These are phyloP conservation scores for Orchesellides sinensis DNA, from an alignment of 2,888 invertebrate genomes.

Conservation along the genomic window DNA sequence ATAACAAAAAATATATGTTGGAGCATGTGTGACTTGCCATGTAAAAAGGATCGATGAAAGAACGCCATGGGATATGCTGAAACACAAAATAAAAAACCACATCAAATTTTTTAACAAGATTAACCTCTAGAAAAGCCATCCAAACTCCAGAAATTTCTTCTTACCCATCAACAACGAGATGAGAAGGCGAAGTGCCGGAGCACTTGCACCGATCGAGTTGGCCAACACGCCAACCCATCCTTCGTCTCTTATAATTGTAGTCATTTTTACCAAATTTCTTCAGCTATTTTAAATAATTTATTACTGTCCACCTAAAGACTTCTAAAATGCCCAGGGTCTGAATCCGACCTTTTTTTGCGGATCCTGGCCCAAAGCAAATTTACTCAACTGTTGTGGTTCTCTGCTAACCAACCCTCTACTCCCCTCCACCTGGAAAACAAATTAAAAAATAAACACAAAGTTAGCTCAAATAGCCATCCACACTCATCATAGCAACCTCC, in stretches of 20 bases:
- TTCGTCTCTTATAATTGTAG: neutral
- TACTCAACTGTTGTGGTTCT: too few relatives aligned
- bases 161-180: slow-evolving; percentile 82
- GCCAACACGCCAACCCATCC: slow-evolving; percentile 77
- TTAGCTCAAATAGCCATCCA: too few relatives aligned
- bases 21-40: slow-evolving; percentile 79
- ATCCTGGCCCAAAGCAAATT: too few relatives aligned
- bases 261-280: too few relatives aligned
- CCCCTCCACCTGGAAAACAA: too few relatives aligned
- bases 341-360: too few relatives aligned
- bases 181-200: slow-evolving; percentile 83
- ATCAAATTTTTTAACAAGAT: neutral
- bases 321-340: too few relatives aligned
- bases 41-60: slow-evolving; percentile 81
- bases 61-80: slow-evolving; percentile 86
- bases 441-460: too few relatives aligned
- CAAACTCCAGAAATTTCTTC: slow-evolving; percentile 76
- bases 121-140: neutral
- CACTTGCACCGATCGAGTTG: slow-evolving; percentile 80
- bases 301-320: too few relatives aligned
- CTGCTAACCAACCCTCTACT: too few relatives aligned
- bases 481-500: too few relatives aligned
- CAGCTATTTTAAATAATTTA: too few relatives aligned
- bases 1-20: slow-evolving; percentile 87
- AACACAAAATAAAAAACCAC: slow-evolving; percentile 17